Conservation (phyloP, 2,113 vertebrate genomes). For the Ageneiosus marmoratus region DNA sequence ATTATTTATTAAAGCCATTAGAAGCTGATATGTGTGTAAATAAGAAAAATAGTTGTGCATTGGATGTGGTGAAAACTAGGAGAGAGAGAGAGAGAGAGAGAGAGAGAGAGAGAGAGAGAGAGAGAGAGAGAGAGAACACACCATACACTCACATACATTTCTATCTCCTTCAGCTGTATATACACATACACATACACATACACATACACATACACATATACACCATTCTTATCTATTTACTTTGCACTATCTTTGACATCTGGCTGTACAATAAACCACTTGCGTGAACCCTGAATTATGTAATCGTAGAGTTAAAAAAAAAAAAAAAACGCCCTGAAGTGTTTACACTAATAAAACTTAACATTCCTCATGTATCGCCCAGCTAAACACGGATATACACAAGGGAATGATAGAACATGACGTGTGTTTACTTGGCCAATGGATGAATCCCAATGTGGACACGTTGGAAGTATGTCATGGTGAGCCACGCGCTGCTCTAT, state of each 20-base stretch:
- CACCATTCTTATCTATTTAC: conserved; percentile 21
- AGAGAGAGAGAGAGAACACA: no score
- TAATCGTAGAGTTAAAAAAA: conserved; percentile 19
- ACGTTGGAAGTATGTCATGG: conserved; percentile 11
- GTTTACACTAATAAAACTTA: conserved; percentile 57
- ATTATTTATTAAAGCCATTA: conserved; percentile 33
- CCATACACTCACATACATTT: not conserved
- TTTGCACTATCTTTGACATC: conserved; percentile 23
- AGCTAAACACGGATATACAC: conserved; percentile 48
- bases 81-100: no score
- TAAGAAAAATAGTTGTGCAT: not conserved
- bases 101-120: no score
- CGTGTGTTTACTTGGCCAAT: conserved; percentile 32
- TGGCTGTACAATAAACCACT: conserved; percentile 24
- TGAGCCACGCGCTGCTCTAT: conserved; percentile 26
- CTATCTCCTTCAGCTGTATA: not conserved
- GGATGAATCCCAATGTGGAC: conserved; percentile 29
- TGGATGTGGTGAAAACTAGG: not conserved
- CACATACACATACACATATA: not conserved
- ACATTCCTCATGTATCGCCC: conserved; percentile 58
- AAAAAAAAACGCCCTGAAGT: conserved; percentile 31
- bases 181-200: not conserved
- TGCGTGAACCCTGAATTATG: conserved; percentile 31
- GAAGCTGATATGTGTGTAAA: not conserved
- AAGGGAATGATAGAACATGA: conserved; percentile 23